phyloP scores from a whole-genome alignment of 2,113 vertebrate genomes.

The Morone chrysops region DNA sequence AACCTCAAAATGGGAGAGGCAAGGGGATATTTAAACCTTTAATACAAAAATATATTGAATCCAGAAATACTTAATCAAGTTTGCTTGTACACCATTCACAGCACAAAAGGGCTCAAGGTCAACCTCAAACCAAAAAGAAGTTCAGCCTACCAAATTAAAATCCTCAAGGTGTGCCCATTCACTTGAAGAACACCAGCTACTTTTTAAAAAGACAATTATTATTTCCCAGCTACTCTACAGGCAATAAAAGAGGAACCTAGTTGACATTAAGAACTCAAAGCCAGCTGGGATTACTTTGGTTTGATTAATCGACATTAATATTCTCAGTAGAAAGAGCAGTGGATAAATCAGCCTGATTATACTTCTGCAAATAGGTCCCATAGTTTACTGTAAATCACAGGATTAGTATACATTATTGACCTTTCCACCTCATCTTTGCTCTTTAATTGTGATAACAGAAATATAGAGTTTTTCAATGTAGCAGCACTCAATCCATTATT shows the following conservation, averaged over 20 bases:
- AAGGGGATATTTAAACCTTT: conserved; percentile 14
- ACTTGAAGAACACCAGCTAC: conserved; percentile 17
- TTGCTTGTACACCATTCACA: conserved; percentile 7
- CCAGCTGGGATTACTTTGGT: conserved; percentile 34
- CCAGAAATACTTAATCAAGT: conserved; percentile 21
- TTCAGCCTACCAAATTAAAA: conserved; percentile 44
- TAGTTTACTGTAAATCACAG: conserved; percentile 38
- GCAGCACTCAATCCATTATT: background rate
- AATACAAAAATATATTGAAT: conserved; percentile 11
- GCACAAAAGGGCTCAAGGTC: conserved; percentile 18
- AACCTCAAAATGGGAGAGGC: background rate
- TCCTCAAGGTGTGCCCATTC: conserved; percentile 11
- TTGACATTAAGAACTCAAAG: conserved; percentile 52
- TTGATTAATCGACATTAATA: conserved; percentile 54
- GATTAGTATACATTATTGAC: conserved; percentile 22
- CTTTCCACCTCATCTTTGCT: background rate
- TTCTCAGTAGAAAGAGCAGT: conserved; percentile 32
- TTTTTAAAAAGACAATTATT: conserved; percentile 42
- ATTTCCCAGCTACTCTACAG: conserved; percentile 8
- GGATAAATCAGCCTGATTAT: conserved; percentile 47
- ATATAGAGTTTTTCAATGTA: background rate
- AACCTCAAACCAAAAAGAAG: conserved; percentile 15
- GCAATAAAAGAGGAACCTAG: conserved; percentile 20
- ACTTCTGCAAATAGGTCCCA: conserved; percentile 8
- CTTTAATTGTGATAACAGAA: conserved; percentile 33